Conservation (phyloP, 1,140 invertebrate genomes). For the Drosophila chauvacae region DNA sequence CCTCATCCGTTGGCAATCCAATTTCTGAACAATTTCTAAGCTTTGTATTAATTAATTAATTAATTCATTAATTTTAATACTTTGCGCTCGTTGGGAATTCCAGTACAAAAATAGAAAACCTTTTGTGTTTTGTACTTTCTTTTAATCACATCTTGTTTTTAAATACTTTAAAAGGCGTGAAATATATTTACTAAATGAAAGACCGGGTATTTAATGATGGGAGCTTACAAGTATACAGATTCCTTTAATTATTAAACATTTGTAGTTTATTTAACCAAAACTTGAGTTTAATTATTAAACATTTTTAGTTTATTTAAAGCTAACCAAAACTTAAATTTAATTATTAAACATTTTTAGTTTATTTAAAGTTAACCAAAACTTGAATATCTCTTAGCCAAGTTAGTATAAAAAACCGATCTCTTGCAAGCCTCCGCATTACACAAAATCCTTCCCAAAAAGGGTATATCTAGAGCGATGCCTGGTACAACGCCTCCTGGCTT, state of each 20-base stretch:
- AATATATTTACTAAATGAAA: no score
- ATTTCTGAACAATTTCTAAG: no score
- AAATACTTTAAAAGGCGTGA: no score
- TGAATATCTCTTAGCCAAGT: not conserved
- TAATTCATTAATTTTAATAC: no score
- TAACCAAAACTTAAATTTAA: not conserved
- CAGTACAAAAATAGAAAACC: not conserved
- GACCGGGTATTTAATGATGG: not conserved
- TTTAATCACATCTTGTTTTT: not conserved
- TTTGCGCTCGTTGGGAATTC: not conserved
- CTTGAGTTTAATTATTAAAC: not conserved
- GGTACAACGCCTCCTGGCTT: not conserved
- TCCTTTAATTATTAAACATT: not conserved
- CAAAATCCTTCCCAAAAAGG: constrained; percentile 2
- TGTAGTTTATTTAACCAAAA: no score
- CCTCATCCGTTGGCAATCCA: no score
- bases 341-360: not conserved
- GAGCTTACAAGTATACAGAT: not conserved
- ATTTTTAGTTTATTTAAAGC: not conserved
- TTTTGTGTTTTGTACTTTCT: not conserved
- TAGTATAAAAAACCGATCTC: not conserved
- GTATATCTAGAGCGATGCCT: constrained; percentile 18
- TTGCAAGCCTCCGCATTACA: not conserved
- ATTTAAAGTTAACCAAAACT: not conserved
- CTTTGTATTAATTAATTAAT: no score